Percentiles rank a stretch among this genome's conserved stretches.
These are phyloP conservation scores for Scelioninae gen. 2 DNA, from an alignment of 2,888 invertebrate species.

Conservation along the genomic window DNA sequence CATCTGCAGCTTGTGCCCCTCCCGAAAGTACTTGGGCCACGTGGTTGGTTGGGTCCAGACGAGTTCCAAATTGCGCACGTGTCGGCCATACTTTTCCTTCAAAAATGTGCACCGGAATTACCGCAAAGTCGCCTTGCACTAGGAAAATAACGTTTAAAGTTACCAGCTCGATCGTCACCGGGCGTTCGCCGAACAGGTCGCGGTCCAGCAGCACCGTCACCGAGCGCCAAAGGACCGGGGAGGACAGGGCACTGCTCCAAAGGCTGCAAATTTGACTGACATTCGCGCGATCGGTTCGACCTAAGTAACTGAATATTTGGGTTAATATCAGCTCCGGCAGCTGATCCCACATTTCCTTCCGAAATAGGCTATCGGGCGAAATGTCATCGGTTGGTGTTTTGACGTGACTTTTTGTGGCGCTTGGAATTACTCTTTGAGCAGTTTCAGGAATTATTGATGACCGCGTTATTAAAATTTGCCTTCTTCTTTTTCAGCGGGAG, in stretches of 20 bases:
- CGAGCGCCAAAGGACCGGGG: constrained; percentile 72
- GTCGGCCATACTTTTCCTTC: constrained; percentile 74
- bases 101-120: background rate
- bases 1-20: constrained; percentile 72
- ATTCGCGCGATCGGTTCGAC: constrained; percentile 68
- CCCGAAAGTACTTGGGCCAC: constrained; percentile 69
- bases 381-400: constrained; percentile 27
- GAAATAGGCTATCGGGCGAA: constrained; percentile 24
- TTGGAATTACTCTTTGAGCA: background rate
- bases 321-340: constrained; percentile 74
- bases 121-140: background rate
- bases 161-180: constrained; percentile 68
- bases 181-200: constrained; percentile 69
- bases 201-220: constrained; percentile 71
- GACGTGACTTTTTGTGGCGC: background rate
- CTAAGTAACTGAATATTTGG: constrained; percentile 71
- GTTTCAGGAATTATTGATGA: background rate
- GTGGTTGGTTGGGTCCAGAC: constrained; percentile 75
- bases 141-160: constrained; percentile 43
- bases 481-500: no score
- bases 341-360: constrained; percentile 72
- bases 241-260: constrained; percentile 70
- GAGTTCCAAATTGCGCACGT: constrained; percentile 75
- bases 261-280: constrained; percentile 68
- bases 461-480: no score